Evolutionary conservation across 2,113 vertebrate species (phyloP).

Genomic region (Orthochromis malagaraziensis): DNA sequence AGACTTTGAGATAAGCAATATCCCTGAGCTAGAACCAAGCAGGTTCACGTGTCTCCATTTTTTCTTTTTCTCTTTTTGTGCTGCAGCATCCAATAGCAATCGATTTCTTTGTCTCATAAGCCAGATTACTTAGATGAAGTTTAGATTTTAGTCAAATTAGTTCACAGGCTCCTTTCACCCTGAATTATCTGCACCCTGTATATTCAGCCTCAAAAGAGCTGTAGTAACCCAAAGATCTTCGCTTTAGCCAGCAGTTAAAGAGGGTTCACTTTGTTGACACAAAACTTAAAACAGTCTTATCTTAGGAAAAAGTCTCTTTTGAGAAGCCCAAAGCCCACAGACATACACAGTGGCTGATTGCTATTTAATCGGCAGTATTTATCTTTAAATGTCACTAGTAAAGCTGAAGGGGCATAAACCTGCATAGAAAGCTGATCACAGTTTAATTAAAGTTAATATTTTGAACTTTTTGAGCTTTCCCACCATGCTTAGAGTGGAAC

Average conservation of each 20-base stretch:
- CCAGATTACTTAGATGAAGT: not conserved
- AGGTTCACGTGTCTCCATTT: not conserved
- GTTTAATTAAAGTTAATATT: not conserved
- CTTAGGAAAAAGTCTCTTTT: not conserved
- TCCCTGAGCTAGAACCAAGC: not conserved
- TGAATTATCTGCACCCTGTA: not conserved
- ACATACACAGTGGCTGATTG: not conserved
- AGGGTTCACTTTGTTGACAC: not conserved
- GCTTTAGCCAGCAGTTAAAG: not conserved
- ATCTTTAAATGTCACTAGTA: not conserved
- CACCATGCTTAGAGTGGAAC: not conserved
- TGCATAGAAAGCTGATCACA: not conserved
- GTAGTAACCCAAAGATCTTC: not conserved
- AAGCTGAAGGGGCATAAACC: not conserved
- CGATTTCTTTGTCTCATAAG: not conserved
- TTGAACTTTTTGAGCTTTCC: not conserved
- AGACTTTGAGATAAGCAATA: not conserved
- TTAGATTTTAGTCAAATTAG: not conserved
- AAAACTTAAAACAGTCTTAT: not conserved
- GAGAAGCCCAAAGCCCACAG: not conserved
- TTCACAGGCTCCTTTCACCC: not conserved
- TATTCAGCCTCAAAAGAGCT: not conserved
- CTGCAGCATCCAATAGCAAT: not conserved
- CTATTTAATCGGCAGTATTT: not conserved
- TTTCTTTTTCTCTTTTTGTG: not conserved